Conservation (phyloP, 2,888 invertebrate genomes). For the Ariolimax columbianus region DNA sequence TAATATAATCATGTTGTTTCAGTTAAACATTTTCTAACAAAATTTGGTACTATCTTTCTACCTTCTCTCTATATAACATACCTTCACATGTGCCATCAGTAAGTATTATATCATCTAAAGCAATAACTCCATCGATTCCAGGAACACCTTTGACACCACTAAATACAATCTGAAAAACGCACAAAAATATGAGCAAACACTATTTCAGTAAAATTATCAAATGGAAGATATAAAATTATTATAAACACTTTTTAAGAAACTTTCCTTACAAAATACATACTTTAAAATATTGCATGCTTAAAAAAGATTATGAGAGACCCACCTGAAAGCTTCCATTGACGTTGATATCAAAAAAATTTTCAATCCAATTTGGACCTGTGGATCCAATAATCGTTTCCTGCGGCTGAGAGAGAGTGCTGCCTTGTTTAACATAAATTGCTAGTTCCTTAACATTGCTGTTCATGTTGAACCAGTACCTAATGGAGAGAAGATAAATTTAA, state of each 20-base stretch:
- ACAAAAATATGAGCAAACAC: neutral
- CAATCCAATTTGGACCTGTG: conserved; percentile 61
- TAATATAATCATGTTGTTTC: neutral
- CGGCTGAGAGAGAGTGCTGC: neutral
- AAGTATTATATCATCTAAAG: conserved; percentile 60
- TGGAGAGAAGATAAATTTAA: neutral
- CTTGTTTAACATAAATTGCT: conserved; percentile 15
- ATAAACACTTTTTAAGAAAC: neutral
- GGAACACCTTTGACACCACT: conserved; percentile 15
- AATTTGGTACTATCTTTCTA: neutral
- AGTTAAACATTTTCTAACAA: neutral
- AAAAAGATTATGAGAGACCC: neutral
- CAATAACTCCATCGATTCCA: conserved; percentile 59
- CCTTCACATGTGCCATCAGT: conserved; percentile 46
- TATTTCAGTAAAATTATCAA: neutral
- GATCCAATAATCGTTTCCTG: conserved; percentile 39
- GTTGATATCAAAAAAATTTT: conserved; percentile 37
- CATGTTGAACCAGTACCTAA: conserved; percentile 51
- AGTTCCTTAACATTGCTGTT: conserved; percentile 33
- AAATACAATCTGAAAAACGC: conserved; percentile 28
- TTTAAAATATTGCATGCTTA: neutral
- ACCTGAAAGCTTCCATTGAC: conserved; percentile 46
- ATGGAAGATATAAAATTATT: neutral
- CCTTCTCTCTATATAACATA: neutral
- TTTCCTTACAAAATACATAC: neutral